A percentile compares a stretch with the other conserved stretches of the same genome.
Conservation (phyloP, 2,888 invertebrate genomes). For the Thumatha senex region DNA sequence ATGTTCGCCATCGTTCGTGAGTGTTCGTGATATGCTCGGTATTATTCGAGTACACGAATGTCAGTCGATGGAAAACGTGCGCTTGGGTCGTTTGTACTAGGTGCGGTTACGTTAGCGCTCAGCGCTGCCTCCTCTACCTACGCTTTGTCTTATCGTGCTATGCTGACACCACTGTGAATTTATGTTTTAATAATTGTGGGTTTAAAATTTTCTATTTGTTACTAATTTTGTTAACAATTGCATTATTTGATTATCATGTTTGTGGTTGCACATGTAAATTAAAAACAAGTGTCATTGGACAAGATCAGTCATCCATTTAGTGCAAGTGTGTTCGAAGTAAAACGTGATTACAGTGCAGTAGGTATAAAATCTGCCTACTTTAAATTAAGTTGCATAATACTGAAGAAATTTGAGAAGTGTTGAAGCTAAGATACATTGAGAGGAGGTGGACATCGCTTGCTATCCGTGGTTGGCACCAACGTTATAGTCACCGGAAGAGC, state of each 20-base stretch:
- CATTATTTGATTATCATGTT: slow-evolving; percentile 51
- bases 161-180: slow-evolving; percentile 40
- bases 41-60: slow-evolving; percentile 47
- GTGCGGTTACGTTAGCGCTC: slow-evolving; percentile 55
- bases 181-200: slow-evolving; percentile 62
- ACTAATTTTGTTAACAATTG: slow-evolving; percentile 43
- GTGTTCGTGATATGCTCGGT: slow-evolving; percentile 41
- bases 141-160: slow-evolving; percentile 57
- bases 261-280: slow-evolving; percentile 50
- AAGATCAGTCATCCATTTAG: slow-evolving; percentile 66
- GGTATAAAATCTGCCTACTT: slow-evolving; percentile 37
- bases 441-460: slow-evolving; percentile 44
- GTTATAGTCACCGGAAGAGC: slow-evolving; percentile 68
- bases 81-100: slow-evolving; percentile 49
- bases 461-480: slow-evolving; percentile 62
- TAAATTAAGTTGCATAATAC: slow-evolving; percentile 37
- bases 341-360: slow-evolving; percentile 44
- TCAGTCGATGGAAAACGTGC: slow-evolving; percentile 60
- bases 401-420: slow-evolving; percentile 36
- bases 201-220: slow-evolving; percentile 50
- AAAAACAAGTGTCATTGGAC: slow-evolving; percentile 64
- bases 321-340: slow-evolving; percentile 57
- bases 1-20: slow-evolving; percentile 35
- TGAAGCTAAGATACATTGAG: slow-evolving; percentile 32
- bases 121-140: slow-evolving; percentile 51